These are phyloP conservation scores for Caracal caracal DNA, from an alignment of 2,113 vertebrate genomes.

Conservation along the genomic window DNA sequence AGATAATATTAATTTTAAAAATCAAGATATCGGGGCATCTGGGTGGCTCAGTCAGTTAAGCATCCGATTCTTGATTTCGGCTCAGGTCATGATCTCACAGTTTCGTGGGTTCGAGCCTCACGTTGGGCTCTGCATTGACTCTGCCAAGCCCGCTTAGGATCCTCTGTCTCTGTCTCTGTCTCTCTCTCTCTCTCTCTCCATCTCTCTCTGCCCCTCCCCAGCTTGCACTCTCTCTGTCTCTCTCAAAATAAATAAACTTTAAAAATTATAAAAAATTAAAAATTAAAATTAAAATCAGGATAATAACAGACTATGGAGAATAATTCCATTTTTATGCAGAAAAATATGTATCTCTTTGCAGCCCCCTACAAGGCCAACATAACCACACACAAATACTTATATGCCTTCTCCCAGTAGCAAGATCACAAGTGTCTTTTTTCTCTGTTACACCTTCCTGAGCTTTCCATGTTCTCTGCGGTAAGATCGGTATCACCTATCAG, in stretches of 20 bases:
- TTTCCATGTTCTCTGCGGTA: neutral
- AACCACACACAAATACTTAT: neutral
- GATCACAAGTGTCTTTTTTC: neutral
- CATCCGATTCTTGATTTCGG: too few relatives aligned
- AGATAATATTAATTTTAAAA: slow-evolving; percentile 8
- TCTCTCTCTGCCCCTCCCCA: too few relatives aligned
- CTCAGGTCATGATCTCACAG: too few relatives aligned
- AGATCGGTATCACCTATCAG: neutral
- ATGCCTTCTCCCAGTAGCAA: neutral
- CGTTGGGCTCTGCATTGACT: too few relatives aligned
- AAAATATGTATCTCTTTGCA: neutral
- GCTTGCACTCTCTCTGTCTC: too few relatives aligned
- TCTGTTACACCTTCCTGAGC: neutral
- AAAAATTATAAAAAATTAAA: too few relatives aligned
- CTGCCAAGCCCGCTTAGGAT: too few relatives aligned
- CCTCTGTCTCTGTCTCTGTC: too few relatives aligned
- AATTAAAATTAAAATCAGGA: neutral
- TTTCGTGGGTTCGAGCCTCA: too few relatives aligned
- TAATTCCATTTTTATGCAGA: neutral
- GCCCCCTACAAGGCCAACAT: neutral
- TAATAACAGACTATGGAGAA: neutral
- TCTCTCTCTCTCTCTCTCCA: too few relatives aligned
- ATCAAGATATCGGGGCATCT: neutral
- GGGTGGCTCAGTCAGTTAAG: too few relatives aligned
- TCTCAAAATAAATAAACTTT: too few relatives aligned